Evolutionary conservation across 64 coral and sea anemone genomes (phyloP), one percentile per base, ranked within the genome.

Genomic region (Cladopsammia gracilis): DNA sequence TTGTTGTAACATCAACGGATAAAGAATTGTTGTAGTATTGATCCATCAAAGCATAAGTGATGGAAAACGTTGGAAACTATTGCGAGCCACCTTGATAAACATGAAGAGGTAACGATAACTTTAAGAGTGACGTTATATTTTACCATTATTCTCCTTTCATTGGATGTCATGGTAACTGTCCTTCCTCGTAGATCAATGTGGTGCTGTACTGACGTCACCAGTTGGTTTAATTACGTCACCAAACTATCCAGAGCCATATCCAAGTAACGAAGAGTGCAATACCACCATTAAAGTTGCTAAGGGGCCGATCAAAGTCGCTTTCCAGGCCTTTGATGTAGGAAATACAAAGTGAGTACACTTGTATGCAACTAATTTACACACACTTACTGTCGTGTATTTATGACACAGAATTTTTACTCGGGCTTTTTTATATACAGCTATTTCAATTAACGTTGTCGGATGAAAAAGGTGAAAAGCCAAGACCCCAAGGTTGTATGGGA

Each of bases 181-280:
- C 47, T 22, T 68, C 44, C 47, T 47, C 51, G 25, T 51, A 98
- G 98, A 99, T 88, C 98, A 96, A 57, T 99, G 98, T 68, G 94
- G 98, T 61, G 95, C 94, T 67, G 88, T 66, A 47, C 80, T 99
- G 62, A 99, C 91, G 53, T 90, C 98, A 85, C 92, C 98, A 11
- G 87, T 99, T 85, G 98, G 98, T 46, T 70, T 99, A 25, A 79
- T 99, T 15, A 94, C 94, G 61, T 99, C 98, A 94, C 98, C 98
- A 23, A 99, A 99, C 94, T 99, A 99, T 12, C 98, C 98, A 8
- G 90, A 96, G 44, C 81, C 98, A 7, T 99, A 99, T 82, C 98
- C 98, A 62, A 68, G 88, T 54, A 99, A 99, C 77, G 98, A 99
- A 45, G 70, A 94, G 22, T 99, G 98, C 71, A 90, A 96, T 48